Base-by-base conservation (phyloP, 2,797 vertebrate genomes). In the Nannoperca obscura region DNA sequence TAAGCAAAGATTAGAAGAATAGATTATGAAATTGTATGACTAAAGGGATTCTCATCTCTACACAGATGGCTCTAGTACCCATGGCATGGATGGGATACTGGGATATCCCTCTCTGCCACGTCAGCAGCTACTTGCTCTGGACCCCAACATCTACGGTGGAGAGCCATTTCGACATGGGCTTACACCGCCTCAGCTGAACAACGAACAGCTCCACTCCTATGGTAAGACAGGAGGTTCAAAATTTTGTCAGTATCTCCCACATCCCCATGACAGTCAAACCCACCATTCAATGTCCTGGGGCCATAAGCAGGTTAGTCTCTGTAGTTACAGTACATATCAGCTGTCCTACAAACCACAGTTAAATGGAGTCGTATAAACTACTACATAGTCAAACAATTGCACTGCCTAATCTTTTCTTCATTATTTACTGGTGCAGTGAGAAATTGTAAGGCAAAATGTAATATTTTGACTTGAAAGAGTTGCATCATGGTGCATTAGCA, bases 91-190 rank as follows among this genome's bases (percentile, higher is more conserved):
- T 2, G 96, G 96, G 38, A 93, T 97, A 36, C 91, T 97, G 91
- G 94, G 95, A 13, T 97, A 96, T 81, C 91, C 97, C 36, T 90
- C 96, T 64, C 87, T 97, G 80, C 95, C 95, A 60, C 96, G 95
- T 53, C 97, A 97, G 89, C 96, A 97, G 87, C 94, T 97, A 24
- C 91, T 97, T 68, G 92, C 96, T 71, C 89, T 97, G 85, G 96
- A 98, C 57, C 96, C 96, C 22, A 96, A 96, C 75, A 92, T 96
- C 83, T 98, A 96, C 1, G 95, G 93, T 20, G 92, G 95, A 2
- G 97, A 98, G 65, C 89, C 96, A 11, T 97, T 97, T 88, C 86
- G 97, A 80, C 97, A 97, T 12, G 96, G 97, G 4, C 95, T 98
- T 20, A 98, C 97, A 2, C 97, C 97, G 0, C 96, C 97, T 17